Base-by-base conservation (phyloP, 2,888 invertebrate genomes). In the Conomelus anceps region DNA sequence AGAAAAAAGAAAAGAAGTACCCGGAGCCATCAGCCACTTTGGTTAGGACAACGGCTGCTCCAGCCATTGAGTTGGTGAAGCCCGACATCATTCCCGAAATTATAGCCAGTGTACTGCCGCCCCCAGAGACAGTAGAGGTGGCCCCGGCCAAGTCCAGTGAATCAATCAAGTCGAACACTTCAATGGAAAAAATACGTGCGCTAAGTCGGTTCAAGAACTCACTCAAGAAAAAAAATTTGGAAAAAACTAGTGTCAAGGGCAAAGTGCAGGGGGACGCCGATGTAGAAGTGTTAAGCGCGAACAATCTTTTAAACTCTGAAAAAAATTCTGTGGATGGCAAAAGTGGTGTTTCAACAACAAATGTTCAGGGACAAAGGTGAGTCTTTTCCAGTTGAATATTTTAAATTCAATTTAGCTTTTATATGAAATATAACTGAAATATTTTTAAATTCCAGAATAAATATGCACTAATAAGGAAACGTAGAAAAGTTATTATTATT, bases 251-350 rank as follows among this genome's bases (percentile, higher is more conserved):
- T 85, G 94, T 95, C 41, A 94, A 94, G 92, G 95, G 94, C 22
- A 95, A 95, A 90, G 94, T 95, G 63, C 94, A 94, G 92, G 95
- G 94, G 22, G 95, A 95, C 90, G 94, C 95, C 85, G 95, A 95
- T 90, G 94, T 95, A 22, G 95, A 95, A 92, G 94, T 95, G 90
- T 95, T 95, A 91, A 95, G 95, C 93, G 95, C 95, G 11, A 95
- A 95, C 92, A 91, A 91, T 84, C 92, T 94, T 84, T 94, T 94
- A 0, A 93, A 94, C 26, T 93, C 94, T 7, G 89, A 88, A n/a
- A 63, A 13, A 63, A 63, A 63, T 63, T 1, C 63, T 13, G n/a
- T 63, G n/a, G 63, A 63, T 63, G 63, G 63, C 13, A 63, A 63
- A 63, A 63, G 63, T n/a, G 63, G n/a, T 29, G 23, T 11, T 22